phyloP scores from a whole-genome alignment of 1,140 invertebrate species.

The Mycetomoellerius zeteki region DNA sequence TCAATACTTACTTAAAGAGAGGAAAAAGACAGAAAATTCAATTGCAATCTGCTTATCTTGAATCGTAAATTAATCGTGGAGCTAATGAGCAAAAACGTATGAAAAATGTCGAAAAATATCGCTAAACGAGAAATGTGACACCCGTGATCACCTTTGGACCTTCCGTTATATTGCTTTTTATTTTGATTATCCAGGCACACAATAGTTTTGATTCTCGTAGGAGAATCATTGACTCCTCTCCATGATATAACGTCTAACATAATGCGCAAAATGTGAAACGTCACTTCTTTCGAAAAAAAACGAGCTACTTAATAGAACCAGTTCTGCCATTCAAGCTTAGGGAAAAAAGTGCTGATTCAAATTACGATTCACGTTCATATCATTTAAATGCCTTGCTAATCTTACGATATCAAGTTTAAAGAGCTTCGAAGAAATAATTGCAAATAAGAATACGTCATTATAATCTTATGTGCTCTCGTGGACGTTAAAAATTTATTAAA shows the following conservation, averaged over 20 bases:
- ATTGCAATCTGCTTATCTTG: background rate
- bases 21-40: background rate
- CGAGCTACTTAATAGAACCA: background rate
- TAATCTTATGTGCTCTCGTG: background rate
- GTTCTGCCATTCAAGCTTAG: background rate
- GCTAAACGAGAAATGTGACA: background rate
- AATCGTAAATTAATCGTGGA: background rate
- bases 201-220: background rate
- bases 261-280: slow-evolving; percentile 8
- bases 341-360: slow-evolving; percentile 13
- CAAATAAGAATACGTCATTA: background rate
- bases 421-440: slow-evolving; percentile 18
- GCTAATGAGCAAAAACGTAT: slow-evolving; percentile 23
- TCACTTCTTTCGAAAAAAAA: slow-evolving; percentile 27
- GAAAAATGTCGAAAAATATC: background rate
- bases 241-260: slow-evolving; percentile 15
- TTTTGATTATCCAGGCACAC: background rate
- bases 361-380: slow-evolving; percentile 3
- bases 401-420: slow-evolving; percentile 14
- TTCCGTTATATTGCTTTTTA: slow-evolving; percentile 9
- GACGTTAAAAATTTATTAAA: background rate
- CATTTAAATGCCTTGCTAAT: slow-evolving; percentile 25
- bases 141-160: background rate
- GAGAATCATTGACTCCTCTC: slow-evolving; percentile 8
- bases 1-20: background rate